Base-by-base conservation (phyloP, 2,888 invertebrate genomes). In the Metacarcinus magister region DNA sequence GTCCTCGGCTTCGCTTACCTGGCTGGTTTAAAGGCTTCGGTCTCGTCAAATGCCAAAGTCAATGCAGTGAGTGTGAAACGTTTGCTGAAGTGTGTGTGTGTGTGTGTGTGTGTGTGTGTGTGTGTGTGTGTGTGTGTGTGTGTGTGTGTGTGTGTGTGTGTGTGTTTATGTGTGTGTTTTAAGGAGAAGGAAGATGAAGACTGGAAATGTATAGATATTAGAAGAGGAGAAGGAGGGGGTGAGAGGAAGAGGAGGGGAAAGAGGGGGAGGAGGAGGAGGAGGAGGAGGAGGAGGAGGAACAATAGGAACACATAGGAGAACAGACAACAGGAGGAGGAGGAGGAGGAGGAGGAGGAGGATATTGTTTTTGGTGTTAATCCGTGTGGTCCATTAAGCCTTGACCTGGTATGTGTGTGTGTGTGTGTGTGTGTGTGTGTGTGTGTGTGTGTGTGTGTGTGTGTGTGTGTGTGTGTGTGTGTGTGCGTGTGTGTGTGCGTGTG, bases 341-440 rank as follows among this genome's bases (percentile, higher is more conserved):
- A 54, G 54, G 54, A 54, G 54, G 54, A 54, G 54, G 8, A 54
- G 54, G 54, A 54, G 54, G 54, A 54, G 54, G 54, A 54, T 10
- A 16, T 13, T 23, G 19, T 23, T 23, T 67, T 23, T 23, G 19
- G 5, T 67, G 67, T 67, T 67, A 67, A 67, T 67, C n/a, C 67
- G 67, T 67, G 67, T 23, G 23, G 67, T 23, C 67, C 67, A 67
- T 67, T 67, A 67, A 67, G 67, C 67, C 67, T 67, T 16, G 16
- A 23, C 67, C 67, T 67, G 23, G 23, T 67, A 67, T 67, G 67
- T 67, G 67, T 67, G 67, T 67, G 23, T 23, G 19, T 67, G 67
- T 67, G 67, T 67, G 67, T 67, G 67, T 67, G 67, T 67, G 67
- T 67, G 67, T 67, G 67, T 67, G 67, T 67, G 67, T 67, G 67